phyloP scores from a whole-genome alignment of 35 echinoderm and acorn worm species.

The Acanthaster planci region DNA sequence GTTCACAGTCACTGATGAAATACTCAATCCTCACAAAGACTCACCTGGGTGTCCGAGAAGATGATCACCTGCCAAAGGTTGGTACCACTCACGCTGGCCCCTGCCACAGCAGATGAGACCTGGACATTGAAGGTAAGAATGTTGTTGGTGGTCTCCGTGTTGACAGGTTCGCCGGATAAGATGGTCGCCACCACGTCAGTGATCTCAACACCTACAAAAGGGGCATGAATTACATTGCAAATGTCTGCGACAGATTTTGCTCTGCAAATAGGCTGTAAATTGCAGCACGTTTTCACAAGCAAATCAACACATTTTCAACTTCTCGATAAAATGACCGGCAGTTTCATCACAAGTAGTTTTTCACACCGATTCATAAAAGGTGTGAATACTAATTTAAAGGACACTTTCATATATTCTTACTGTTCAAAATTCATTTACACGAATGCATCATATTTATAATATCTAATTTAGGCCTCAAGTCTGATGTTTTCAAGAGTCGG shows the following conservation, averaged over 20 bases:
- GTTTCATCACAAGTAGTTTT: too few relatives aligned
- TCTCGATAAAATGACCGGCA: too few relatives aligned
- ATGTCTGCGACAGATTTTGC: not conserved
- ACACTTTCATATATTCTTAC: too few relatives aligned
- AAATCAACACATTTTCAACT: too few relatives aligned
- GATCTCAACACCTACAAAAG: slow-evolving; percentile 41
- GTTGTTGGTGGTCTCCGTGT: slow-evolving; percentile 27
- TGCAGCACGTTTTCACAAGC: too few relatives aligned
- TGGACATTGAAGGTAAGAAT: slow-evolving; percentile 40
- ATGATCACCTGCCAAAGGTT: slow-evolving; percentile 75
- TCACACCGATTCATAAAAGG: too few relatives aligned
- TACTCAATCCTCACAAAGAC: too few relatives aligned
- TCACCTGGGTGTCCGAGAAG: slow-evolving; percentile 58
- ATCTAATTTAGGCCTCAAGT: too few relatives aligned
- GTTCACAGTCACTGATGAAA: too few relatives aligned
- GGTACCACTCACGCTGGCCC: slow-evolving; percentile 66
- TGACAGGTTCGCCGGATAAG: slow-evolving; percentile 18
- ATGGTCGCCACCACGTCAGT: slow-evolving; percentile 27
- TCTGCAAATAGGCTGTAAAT: not conserved
- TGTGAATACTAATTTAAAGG: too few relatives aligned
- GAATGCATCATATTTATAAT: too few relatives aligned
- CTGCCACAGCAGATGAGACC: slow-evolving; percentile 30
- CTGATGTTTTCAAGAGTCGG: not conserved
- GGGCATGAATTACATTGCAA: not conserved
- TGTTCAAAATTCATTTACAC: too few relatives aligned